Evolutionary conservation across 2,888 invertebrate species (phyloP), one percentile per base, ranked within the genome.

Genomic region (Celastrina argiolus): DNA sequence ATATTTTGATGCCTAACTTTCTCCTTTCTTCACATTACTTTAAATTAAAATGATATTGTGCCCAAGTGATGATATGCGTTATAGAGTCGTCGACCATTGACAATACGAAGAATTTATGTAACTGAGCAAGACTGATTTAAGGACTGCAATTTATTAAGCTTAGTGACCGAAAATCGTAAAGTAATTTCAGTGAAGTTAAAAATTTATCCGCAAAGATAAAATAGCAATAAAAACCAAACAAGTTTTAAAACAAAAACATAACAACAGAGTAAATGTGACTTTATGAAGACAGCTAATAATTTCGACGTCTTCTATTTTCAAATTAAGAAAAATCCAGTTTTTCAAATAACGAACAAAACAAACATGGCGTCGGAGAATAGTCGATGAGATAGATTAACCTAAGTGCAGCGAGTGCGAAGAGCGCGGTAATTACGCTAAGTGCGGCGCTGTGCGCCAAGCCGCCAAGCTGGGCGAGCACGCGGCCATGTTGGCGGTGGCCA

Each of bases 401-500:
- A n/a, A 18, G 39, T 61, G 22, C 10, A 36, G 12, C 16, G 16
- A 18, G 36, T 18, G 18, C 2, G 36, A 36, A 5, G 34, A 39
- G 34, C 63, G 66, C 70, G 64, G 64, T 81, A 82, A 82, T 80
- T 74, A 80, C 84, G 79, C 80, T 82, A 68, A 78, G 76, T 42
- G 82, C 81, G 78, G 84, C 83, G 82, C 83, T 78, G 73, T 79
- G 84, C 79, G 84, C 83, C 76, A 81, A 72, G 78, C 82, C 79
- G 79, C 80, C 86, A 89, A 88, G 82, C 90, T 91, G 91, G 90
- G 91, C 82, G 92, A 91, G 78, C 92, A 92, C 89, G 89, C 91
- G 74, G 91, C 92, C 73, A 96, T 96, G 96, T 94, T 96, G 81
- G 96, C 95, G 71, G 96, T 96, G 77, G 96, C 96, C 77, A 95